phyloP scores from a whole-genome alignment of 2,113 vertebrate genomes.

The Notechis scutatus region DNA sequence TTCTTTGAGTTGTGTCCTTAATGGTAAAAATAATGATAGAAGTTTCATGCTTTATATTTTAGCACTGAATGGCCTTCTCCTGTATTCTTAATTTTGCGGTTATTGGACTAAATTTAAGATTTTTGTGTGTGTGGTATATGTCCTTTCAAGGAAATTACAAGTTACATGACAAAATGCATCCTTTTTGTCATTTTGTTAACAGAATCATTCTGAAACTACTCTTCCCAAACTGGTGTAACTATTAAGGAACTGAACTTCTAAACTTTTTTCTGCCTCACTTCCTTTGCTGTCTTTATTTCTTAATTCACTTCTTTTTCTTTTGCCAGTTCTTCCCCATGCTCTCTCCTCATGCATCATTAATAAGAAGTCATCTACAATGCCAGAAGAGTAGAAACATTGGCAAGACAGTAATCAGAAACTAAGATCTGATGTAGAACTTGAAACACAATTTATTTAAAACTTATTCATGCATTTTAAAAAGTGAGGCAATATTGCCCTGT shows the following conservation, averaged over 20 bases:
- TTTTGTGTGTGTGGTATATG: background rate
- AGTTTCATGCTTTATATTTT: background rate
- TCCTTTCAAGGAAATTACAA: background rate
- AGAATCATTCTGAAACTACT: background rate
- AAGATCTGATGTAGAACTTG: background rate
- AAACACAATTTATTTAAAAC: background rate
- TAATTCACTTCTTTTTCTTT: background rate
- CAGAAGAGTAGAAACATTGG: background rate
- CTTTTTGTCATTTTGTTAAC: background rate
- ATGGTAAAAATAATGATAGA: background rate
- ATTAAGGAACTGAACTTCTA: background rate
- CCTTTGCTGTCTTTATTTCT: conserved; percentile 26
- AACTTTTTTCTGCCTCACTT: conserved; percentile 1
- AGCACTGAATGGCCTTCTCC: background rate
- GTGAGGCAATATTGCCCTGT: background rate
- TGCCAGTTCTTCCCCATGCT: background rate
- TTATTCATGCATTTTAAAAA: background rate
- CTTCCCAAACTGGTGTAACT: background rate
- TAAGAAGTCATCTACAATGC: background rate
- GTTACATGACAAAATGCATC: background rate
- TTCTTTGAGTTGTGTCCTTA: background rate
- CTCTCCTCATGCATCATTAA: background rate
- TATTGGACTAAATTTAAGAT: background rate
- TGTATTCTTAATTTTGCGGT: background rate
- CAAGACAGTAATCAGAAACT: background rate